A percentile compares a stretch with the other conserved stretches of the same genome.
phyloP scores from a whole-genome alignment of 2,797 vertebrate genomes.

The Cebuella pygmaea region DNA sequence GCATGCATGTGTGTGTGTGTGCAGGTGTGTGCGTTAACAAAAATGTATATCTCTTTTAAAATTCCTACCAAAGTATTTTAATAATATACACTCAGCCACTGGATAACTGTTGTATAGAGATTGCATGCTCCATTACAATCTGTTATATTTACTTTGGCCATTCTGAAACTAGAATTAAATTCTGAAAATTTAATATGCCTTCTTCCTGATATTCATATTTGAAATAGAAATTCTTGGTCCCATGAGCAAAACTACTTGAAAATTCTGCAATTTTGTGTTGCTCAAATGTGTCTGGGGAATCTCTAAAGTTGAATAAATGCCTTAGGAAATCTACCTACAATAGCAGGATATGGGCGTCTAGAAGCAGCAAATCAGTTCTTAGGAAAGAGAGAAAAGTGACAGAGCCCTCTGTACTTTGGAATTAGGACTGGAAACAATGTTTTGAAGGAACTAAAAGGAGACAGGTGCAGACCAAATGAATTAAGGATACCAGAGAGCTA shows the following conservation, averaged over 20 bases:
- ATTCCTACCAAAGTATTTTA: constrained; percentile 41
- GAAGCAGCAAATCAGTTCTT: constrained; percentile 71
- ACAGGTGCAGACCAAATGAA: constrained; percentile 68
- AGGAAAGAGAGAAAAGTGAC: constrained; percentile 75
- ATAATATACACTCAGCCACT: constrained; percentile 17
- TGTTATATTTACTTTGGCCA: constrained; percentile 71
- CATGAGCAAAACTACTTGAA: constrained; percentile 69
- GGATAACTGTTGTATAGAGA: constrained; percentile 11
- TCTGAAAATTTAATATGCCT: background rate
- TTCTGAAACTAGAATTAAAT: constrained; percentile 65
- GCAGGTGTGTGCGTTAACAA: background rate
- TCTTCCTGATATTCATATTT: constrained; percentile 48
- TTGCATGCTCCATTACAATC: constrained; percentile 64
- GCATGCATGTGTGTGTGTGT: background rate
- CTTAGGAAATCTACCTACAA: constrained; percentile 74
- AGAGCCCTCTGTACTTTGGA: constrained; percentile 62
- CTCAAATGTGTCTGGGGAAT: constrained; percentile 50
- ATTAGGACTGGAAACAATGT: constrained; percentile 73
- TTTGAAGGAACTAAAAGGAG: constrained; percentile 72
- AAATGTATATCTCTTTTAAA: constrained; percentile 33
- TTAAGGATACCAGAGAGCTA: constrained; percentile 41
- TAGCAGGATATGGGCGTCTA: constrained; percentile 20
- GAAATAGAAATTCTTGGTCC: constrained; percentile 63
- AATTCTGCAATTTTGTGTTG: constrained; percentile 68
- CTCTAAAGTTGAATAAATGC: constrained; percentile 61